phyloP scores from a whole-genome alignment of 2,113 vertebrate genomes.

The Prolemur simus region DNA sequence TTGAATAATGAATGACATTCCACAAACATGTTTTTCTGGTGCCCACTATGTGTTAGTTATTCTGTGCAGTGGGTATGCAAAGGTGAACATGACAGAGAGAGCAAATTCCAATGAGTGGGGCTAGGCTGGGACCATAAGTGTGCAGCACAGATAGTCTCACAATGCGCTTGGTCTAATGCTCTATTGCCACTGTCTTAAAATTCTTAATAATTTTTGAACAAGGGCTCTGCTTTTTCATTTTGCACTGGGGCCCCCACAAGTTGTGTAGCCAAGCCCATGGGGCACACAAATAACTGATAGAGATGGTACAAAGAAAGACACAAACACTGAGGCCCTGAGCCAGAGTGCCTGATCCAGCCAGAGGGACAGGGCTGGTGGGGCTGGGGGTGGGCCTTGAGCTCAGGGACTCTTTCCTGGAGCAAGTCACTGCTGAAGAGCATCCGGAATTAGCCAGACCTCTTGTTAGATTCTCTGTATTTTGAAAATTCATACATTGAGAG shows the following conservation, averaged over 20 bases:
- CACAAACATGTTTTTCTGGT: not conserved
- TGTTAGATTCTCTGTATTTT: not conserved
- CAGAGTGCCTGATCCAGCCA: not conserved
- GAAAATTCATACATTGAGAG: not conserved
- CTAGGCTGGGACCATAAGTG: accelerated
- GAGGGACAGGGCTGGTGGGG: not conserved
- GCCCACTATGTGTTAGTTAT: not conserved
- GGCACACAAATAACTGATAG: not conserved
- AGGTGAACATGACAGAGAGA: not conserved
- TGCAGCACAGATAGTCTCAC: no score
- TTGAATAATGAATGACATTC: not conserved
- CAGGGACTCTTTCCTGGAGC: not conserved
- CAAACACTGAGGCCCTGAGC: not conserved
- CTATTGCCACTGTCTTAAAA: not conserved
- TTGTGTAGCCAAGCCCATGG: not conserved
- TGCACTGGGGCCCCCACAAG: not conserved
- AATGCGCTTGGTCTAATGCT: not conserved
- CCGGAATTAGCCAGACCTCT: not conserved
- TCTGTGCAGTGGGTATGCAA: not conserved
- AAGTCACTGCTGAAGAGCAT: not conserved
- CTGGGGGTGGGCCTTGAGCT: not conserved
- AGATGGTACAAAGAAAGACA: not conserved
- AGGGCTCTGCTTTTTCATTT: not conserved
- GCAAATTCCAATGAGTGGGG: not conserved
- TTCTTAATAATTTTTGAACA: not conserved